A percentile compares a stretch with the other conserved stretches of the same genome.
phyloP scores from a whole-genome alignment of 2,113 vertebrate species.

The Dasypus novemcinctus region DNA sequence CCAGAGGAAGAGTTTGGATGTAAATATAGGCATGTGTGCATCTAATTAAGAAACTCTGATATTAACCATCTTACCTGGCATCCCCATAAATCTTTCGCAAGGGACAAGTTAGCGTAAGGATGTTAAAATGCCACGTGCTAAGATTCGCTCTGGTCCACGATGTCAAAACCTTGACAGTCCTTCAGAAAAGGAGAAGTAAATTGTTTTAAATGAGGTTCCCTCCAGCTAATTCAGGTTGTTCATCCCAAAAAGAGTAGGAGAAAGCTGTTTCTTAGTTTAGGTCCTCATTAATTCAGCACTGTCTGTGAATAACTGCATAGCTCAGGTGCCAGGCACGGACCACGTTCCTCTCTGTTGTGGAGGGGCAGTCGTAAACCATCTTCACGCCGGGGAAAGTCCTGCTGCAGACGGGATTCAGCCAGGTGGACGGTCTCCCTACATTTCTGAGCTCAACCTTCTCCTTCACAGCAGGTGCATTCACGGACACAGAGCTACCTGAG shows the following conservation, averaged over 20 bases:
- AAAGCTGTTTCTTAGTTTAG: background rate
- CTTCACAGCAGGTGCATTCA: accelerated
- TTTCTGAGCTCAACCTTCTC: accelerated
- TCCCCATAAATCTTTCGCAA: background rate
- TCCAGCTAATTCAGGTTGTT: background rate
- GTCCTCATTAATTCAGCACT: background rate
- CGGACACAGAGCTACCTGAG: background rate
- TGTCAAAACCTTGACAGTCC: background rate
- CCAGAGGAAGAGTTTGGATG: background rate
- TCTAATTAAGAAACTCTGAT: background rate
- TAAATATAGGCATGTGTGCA: background rate
- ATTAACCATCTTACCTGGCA: background rate
- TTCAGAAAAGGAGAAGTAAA: background rate
- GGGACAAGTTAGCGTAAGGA: background rate
- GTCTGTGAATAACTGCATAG: background rate
- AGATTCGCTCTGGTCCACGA: background rate
- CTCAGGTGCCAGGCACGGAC: accelerated
- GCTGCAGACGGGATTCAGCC: too few relatives aligned
- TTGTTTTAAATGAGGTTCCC: background rate
- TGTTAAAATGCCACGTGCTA: accelerated
- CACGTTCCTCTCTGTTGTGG: background rate
- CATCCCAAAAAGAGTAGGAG: background rate
- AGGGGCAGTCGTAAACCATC: background rate
- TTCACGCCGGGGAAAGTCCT: background rate
- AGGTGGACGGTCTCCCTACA: too few relatives aligned